Evolutionary conservation across 2,113 vertebrate species (phyloP), one percentile per base, ranked within the genome.

Genomic region (Sylvietta virens): DNA sequence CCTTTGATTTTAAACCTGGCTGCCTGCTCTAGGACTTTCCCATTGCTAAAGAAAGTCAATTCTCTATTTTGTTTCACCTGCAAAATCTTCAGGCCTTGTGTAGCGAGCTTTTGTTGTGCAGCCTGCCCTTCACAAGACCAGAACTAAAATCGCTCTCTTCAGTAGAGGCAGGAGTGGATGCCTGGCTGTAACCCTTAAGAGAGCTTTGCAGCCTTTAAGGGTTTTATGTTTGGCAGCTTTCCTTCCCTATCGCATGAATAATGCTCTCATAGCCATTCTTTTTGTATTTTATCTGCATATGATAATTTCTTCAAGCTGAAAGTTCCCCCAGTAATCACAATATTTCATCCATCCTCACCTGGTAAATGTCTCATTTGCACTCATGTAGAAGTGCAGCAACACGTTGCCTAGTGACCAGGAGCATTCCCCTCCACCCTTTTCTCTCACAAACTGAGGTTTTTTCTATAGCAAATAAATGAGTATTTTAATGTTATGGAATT

Each of bases 341-440:
- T 90, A 80, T 87, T 95, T 95, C 66, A 56, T 51, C 53, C 37
- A 26, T 5, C 4, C 40, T 92, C 58, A 92, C 64, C 37, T 48
- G 33, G n/a, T 37, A 80, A 90, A 80, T 39, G 42, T 78, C 84
- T 90, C 61, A 87, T 92, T 86, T 89, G 42, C 81, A 70, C 71
- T 74, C 54, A 80, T n/a, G 24, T 7, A 86, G 58, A 62, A 76
- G 74, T 22, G 70, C 76, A 65, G 81, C 58, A 54, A 31, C 2
- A 5, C 4, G 87, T 94, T 96, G 89, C 89, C 79, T 95, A 76
- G 91, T 93, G 94, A 96, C 91, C 71, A 39, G 71, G 62, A 94
- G 24, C 51, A 70, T 37, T 87, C 54, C 35, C 37, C 53, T 66
- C 40, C 62, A 74, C 48, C 45, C n/a, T 84, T 70, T 81, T 84